Evolutionary conservation across 2,797 vertebrate genomes (phyloP).

Genomic region (Rachycentron canadum): DNA sequence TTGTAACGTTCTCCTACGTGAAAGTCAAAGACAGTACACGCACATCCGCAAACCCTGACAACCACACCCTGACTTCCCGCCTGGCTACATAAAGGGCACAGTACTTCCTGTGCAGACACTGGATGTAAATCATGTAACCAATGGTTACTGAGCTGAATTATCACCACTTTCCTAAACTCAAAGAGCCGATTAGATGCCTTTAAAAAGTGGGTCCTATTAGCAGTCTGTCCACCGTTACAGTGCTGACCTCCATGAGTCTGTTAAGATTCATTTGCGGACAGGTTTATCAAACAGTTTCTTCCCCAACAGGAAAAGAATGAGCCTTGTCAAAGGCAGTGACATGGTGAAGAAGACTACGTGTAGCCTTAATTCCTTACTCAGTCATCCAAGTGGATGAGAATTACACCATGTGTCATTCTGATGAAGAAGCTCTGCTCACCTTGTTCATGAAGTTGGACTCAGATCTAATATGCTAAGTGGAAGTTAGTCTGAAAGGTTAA

Average conservation of each 20-base stretch:
- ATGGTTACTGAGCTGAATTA: conserved; percentile 51
- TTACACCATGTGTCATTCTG: conserved; percentile 83
- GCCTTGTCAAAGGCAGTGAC: conserved; percentile 78
- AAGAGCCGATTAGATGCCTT: conserved; percentile 60
- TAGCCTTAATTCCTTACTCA: conserved; percentile 80
- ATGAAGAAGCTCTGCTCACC: conserved; percentile 77
- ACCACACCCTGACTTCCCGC: not conserved
- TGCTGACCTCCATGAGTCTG: conserved; percentile 70
- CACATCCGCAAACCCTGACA: not conserved
- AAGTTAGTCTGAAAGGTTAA: conserved; percentile 83
- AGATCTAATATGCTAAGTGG: conserved; percentile 86
- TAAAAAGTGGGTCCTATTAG: conserved; percentile 63
- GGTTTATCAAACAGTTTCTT: conserved; percentile 78
- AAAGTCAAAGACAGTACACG: not conserved
- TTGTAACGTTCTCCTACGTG: not conserved
- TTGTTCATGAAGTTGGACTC: conserved; percentile 77
- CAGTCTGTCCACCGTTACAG: conserved; percentile 51
- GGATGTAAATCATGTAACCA: conserved; percentile 45
- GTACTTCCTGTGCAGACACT: conserved; percentile 11
- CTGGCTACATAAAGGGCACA: conserved; percentile 5
- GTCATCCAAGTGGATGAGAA: conserved; percentile 77
- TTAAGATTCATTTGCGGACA: conserved; percentile 75
- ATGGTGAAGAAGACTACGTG: conserved; percentile 72
- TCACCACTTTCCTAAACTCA: conserved; percentile 61
- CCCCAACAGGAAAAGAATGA: conserved; percentile 81